Base-by-base conservation (phyloP, 2,888 invertebrate genomes). In the Himalopsyche tibetana region DNA sequence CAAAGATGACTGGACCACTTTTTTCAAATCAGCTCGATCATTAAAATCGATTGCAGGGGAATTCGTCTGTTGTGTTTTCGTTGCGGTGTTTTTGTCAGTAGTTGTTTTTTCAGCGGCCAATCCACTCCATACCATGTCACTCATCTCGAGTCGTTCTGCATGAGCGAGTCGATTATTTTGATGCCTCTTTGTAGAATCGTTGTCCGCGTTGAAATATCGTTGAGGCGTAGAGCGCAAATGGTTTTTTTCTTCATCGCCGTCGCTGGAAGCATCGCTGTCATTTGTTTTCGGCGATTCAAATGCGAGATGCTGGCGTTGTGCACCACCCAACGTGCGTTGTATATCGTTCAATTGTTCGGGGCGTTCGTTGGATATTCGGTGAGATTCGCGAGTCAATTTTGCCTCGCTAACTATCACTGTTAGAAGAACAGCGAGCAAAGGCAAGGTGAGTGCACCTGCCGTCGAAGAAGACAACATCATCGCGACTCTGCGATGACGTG, bases 121-220 rank as follows among this genome's bases (percentile, higher is more conserved):
- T 19, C 63, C 63, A 63, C 4, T 63, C 63, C 63, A 63, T 19
- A 63, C 6, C 63, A 4, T 51, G 51, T 51, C 51, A 51, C 51
- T 15, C 51, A 51, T 63, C 19, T 63, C 63, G 63, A 63, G 63
- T 11, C 63, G 63, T 63, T 63, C 63, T 28, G 63, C 63, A 63
- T 63, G 63, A 63, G 63, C 63, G 63, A 63, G 63, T 28, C 63
- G 63, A 63, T 63, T 63, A n/a, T 63, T 63, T 63, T 63, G 63
- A 63, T 63, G 63, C 63, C 63, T 63, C 19, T 63, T 63, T 19
- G 63, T 63, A 8, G 63, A 63, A 19, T 63, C 63, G 19, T 63
- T 63, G 63, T 63, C 63, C 5, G 63, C 63, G 63, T 28, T 63
- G 63, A 63, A 63, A 15, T 63, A 63, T 63, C 63, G 63, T 11